A percentile compares a stretch with the other conserved stretches of the same genome.
phyloP scores from a whole-genome alignment of 2,888 invertebrate species.

The Heteromurus nitidus region DNA sequence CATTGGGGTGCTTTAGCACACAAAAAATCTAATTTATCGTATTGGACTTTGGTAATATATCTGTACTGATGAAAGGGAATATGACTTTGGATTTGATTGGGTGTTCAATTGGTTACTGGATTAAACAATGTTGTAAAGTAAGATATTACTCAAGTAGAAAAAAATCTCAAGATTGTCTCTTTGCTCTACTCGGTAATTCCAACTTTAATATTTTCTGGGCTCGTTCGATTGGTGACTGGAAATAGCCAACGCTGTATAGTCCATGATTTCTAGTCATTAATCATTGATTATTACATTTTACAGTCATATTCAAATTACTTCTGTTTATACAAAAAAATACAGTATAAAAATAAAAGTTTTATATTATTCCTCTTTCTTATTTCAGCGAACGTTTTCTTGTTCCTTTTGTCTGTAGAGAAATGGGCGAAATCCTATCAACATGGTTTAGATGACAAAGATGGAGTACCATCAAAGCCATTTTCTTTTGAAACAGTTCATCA shows the following conservation, averaged over 20 bases:
- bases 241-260: neutral
- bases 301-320: slow-evolving; percentile 28
- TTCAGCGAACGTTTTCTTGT: too few relatives aligned
- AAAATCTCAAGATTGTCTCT: slow-evolving; percentile 15
- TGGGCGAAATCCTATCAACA: too few relatives aligned
- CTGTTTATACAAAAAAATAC: slow-evolving; percentile 11
- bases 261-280: slow-evolving; percentile 48
- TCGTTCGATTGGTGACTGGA: neutral
- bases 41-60: slow-evolving; percentile 58
- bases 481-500: slow-evolving; percentile 57
- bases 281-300: slow-evolving; percentile 33
- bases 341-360: neutral
- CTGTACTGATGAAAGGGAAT: slow-evolving; percentile 59
- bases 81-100: slow-evolving; percentile 62
- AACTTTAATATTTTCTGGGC: neutral
- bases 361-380: too few relatives aligned
- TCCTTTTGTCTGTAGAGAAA: too few relatives aligned
- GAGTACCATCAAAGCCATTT: slow-evolving; percentile 58
- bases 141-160: slow-evolving; percentile 18
- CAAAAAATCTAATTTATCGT: slow-evolving; percentile 58
- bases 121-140: slow-evolving; percentile 49
- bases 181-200: neutral
- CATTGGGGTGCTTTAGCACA: slow-evolving; percentile 50
- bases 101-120: slow-evolving; percentile 52
- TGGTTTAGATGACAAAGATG: slow-evolving; percentile 60